Evolutionary conservation across 2,113 vertebrate genomes (phyloP), one percentile per base, ranked within the genome.

Genomic region (Hepsetus odoe): DNA sequence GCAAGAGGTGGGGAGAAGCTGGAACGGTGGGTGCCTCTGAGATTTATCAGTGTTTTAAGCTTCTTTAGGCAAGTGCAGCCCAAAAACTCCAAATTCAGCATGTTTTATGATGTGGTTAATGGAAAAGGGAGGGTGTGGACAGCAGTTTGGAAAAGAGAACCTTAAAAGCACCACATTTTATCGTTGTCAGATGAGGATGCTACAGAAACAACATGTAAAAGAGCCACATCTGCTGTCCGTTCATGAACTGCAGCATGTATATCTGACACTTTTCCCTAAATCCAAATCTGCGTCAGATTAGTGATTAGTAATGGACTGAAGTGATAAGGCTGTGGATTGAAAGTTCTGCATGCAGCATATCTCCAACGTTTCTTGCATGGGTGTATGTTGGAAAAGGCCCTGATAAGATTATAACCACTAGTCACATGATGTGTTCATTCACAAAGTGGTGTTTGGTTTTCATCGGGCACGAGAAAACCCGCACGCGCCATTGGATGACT

Each of bases 341-440:
- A 49, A 32, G 59, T 62, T 62, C 59, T 33, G 5, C 16, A n/a
- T n/a, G n/a, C n/a, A n/a, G n/a, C n/a, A 18, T 40, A 72, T 71
- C 28, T 53, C n/a, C n/a, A 22, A 26, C 20, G 5, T 16, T n/a
- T 44, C 44, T 51, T 51, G 5, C 49, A 20, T 59, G 40, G n/a
- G 76, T 22, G 55, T 49, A 51, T 30, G 13, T 53, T 53, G 24
- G 16, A 51, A 49, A 69, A 69, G 9, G 9, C 62, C 11, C 72
- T 51, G 68, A 71, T 71, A 78, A 64, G 67, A 38, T 62, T 49
- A 35, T 49, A 40, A 28, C 20, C 32, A 5, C n/a, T 38, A 33
- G 67, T 78, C 56, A 78, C 56, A 62, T 70, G 67, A 53, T 61
- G 70, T 64, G 24, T 28, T 78, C 56, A 78, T 69, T 69, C 75